phyloP scores from a whole-genome alignment of 53 echinoderm and acorn worm genomes.

The Hippasteria phrygiana region DNA sequence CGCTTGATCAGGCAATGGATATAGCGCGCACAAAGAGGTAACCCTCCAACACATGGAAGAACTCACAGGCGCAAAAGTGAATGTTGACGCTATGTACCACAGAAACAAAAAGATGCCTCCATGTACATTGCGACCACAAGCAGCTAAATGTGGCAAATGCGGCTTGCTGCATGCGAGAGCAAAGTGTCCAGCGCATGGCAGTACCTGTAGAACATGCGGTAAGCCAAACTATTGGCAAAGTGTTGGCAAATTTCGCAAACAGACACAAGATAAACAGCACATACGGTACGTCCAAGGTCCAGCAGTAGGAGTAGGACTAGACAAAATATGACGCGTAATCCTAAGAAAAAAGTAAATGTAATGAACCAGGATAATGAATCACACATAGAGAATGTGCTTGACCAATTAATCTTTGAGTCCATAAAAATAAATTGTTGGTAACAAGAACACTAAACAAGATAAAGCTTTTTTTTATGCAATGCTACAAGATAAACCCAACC shows the following conservation, averaged over 20 bases:
- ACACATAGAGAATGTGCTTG: not conserved
- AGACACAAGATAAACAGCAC: conserved; percentile 2
- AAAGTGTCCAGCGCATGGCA: conserved; percentile 61
- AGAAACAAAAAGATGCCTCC: conserved; percentile 2
- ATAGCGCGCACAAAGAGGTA: conserved; percentile 70
- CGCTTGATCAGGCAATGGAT: conserved; percentile 59
- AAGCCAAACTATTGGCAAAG: conserved; percentile 48
- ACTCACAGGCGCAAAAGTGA: conserved; percentile 13
- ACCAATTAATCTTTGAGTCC: conserved; percentile 14
- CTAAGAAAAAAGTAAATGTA: conserved; percentile 22
- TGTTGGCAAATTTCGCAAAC: conserved; percentile 38
- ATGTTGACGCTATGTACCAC: conserved; percentile 41
- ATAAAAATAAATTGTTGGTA: conserved; percentile 25
- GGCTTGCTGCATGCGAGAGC: conserved; percentile 32
- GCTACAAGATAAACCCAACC: conserved; percentile 19
- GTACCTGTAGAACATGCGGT: conserved; percentile 69
- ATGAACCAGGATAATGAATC: conserved; percentile 33
- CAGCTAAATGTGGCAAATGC: conserved; percentile 44
- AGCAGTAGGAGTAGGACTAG: conserved; percentile 21
- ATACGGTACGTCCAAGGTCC: not conserved
- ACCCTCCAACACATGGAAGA: conserved; percentile 42
- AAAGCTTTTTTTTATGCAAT: conserved; percentile 53
- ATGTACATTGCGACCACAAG: not conserved
- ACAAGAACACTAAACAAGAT: conserved; percentile 41
- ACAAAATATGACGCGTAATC: not conserved